Base-by-base conservation (phyloP, 2,888 invertebrate genomes). In the Polyommatus icarus region DNA sequence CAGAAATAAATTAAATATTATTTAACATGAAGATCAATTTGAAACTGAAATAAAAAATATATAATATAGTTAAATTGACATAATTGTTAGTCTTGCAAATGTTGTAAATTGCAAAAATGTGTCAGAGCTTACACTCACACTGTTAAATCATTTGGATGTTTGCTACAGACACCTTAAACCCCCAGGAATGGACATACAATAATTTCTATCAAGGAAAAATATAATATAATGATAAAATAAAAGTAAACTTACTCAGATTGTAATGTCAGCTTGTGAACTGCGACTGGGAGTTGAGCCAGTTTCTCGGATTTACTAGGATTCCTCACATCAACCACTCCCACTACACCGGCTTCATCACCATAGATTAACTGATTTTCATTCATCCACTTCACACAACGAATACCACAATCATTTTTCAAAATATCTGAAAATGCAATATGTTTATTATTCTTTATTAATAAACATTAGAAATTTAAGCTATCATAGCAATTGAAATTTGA, bases 331-430 rank as follows among this genome's bases (percentile, higher is more conserved):
- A 91, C 81, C 54, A 90, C 78, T 79, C 85, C 85, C 24, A 94
- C 80, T 0, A 85, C 80, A 3, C 94, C 94, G 8, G 91, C 91
- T 82, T 94, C 94, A 82, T 93, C 93, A 3, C 94, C 94, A 83
- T 86, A 89, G n/a, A 92, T 78, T 77, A 94, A 77, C 78, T 84
- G 83, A 81, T 91, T 87, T 76, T 92, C 92, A 81, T 92, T 89
- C 12, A 91, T 71, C 94, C 94, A 94, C 80, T 89, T 87, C 73
- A 93, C 82, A 81, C 91, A 92, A 50, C 93, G 88, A 29, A 93
- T 84, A 32, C 90, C 88, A 83, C 92, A 91, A 76, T 90, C 84
- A 81, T 91, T 91, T 81, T 87, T 86, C 29, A 86, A 81, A 81
- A 94, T 81, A 83, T 90, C 94, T 94, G 85, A 29, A 67, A 67